These are phyloP conservation scores for Daktulosphaira vitifoliae DNA, from an alignment of 1,140 invertebrate species.

Conservation along the genomic window DNA sequence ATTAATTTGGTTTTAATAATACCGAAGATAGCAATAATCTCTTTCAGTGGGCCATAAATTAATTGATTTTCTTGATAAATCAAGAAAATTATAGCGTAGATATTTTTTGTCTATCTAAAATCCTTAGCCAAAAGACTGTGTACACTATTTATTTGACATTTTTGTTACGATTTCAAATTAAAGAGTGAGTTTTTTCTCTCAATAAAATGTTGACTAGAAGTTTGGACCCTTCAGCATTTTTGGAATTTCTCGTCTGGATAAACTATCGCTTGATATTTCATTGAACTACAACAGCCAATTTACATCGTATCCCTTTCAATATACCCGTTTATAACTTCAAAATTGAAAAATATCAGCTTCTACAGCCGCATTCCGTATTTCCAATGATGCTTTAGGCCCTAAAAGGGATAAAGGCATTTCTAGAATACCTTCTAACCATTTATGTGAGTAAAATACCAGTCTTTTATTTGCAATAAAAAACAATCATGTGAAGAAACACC, in stretches of 20 bases:
- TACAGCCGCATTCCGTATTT: not conserved
- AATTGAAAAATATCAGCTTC: slow-evolving; percentile 29
- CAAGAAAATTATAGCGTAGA: too few relatives aligned
- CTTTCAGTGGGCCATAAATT: too few relatives aligned
- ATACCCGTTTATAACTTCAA: not conserved
- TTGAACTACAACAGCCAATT: slow-evolving; percentile 16
- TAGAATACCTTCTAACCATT: slow-evolving; percentile 6
- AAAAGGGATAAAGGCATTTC: not conserved
- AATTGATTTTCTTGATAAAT: too few relatives aligned
- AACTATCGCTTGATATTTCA: slow-evolving; percentile 26
- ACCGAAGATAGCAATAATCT: too few relatives aligned
- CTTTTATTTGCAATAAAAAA: slow-evolving; percentile 13
- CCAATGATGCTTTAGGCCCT: too few relatives aligned
- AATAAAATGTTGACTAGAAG: too few relatives aligned
- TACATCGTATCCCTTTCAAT: not conserved
- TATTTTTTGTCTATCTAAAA: too few relatives aligned
- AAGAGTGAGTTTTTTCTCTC: too few relatives aligned
- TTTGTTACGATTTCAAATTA: too few relatives aligned
- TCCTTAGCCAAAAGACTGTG: too few relatives aligned
- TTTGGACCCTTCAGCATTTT: not conserved
- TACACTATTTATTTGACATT: too few relatives aligned
- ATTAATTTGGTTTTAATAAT: too few relatives aligned
- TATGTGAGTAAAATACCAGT: slow-evolving; percentile 1
- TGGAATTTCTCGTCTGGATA: slow-evolving; percentile 15
- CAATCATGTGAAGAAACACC: not conserved